Base-by-base conservation (phyloP, 2,113 vertebrate species). In the Panurus biarmicus region DNA sequence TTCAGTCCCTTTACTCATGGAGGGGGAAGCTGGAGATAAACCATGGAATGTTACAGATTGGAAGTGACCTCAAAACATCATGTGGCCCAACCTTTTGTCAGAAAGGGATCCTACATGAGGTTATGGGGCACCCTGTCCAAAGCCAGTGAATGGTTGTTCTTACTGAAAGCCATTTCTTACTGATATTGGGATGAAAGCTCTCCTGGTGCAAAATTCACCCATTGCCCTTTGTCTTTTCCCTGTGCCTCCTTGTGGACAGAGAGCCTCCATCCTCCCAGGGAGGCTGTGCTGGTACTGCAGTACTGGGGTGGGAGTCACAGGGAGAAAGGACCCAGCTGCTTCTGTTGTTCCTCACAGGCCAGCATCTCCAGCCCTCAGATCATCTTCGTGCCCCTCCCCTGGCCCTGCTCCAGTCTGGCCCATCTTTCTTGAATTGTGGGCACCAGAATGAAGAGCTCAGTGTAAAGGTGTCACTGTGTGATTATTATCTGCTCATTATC, bases 171-270 rank as follows among this genome's bases (percentile, higher is more conserved):
- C 3, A 1, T 47, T 58, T 36, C 10, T 65, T 21, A 54, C 36
- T 56, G 24, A 9, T 2, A 2, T 1, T 73, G 40, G 57, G 26
- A 35, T 40, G 22, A 74, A 64, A 83, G 31, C 40, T 64, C 12
- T 60, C 2, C 29, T 1, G 3, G 12, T 82, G 3, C 23, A 64
- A 22, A 14, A 56, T 23, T 5, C 1, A n/a, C 12, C 42, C 2
- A 0, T 7, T 66, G n/a, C 17, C 60, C 22, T 3, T 19, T 70
- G 12, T 54, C 6, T n/a, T 77, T 73, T 57, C 65, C 10, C 1
- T 9, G 21, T 65, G 58, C 19, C 8, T 72, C 8, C 45, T 15
- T 65, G n/a, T 33, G 56, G 71, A 19, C 31, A 35, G 25, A 45
- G 29, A 22, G 25, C 20, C n/a, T 87, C 24, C 21, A 6, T 40